These are phyloP conservation scores for Prochilodus magdalenae DNA, from an alignment of 2,113 vertebrate species.

Conservation along the genomic window DNA sequence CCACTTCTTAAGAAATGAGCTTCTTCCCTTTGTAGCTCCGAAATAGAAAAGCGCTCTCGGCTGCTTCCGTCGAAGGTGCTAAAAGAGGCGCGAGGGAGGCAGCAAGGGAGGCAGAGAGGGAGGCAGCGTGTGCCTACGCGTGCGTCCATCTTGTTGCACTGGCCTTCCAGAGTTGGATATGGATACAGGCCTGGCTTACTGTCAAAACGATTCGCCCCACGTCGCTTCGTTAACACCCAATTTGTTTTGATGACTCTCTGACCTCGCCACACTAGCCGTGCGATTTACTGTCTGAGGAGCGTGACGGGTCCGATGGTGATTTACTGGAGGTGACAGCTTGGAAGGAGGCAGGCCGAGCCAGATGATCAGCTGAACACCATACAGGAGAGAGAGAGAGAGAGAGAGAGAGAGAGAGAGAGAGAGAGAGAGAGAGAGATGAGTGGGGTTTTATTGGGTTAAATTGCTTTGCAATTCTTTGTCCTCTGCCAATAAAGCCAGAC, in stretches of 20 bases:
- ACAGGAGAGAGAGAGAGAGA: not conserved
- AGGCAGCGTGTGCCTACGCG: not conserved
- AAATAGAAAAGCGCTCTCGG: slow-evolving; percentile 25
- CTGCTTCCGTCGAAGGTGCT: not conserved
- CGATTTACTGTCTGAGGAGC: slow-evolving; percentile 35
- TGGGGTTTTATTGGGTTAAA: slow-evolving; percentile 36
- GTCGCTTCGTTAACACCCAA: slow-evolving; percentile 27
- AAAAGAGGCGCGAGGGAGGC: not conserved
- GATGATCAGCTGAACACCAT: not conserved
- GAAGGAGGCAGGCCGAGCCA: slow-evolving; percentile 12
- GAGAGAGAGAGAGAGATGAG: slow-evolving; percentile 31
- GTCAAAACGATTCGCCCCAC: slow-evolving; percentile 33
- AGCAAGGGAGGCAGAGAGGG: no score
- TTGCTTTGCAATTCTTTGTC: slow-evolving; percentile 14
- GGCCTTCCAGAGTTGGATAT: slow-evolving; percentile 10
- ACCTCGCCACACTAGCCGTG: slow-evolving; percentile 28
- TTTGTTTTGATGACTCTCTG: slow-evolving; percentile 34
- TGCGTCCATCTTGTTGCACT: not conserved
- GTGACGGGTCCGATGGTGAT: slow-evolving; percentile 41
- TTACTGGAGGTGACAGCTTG: slow-evolving; percentile 42
- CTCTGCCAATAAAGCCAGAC: slow-evolving; percentile 23
- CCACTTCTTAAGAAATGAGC: slow-evolving; percentile 28
- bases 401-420: slow-evolving; percentile 18
- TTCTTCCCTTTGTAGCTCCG: slow-evolving; percentile 31
- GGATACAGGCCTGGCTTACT: slow-evolving; percentile 13